These are phyloP conservation scores for Habropoda laboriosa DNA, from an alignment of 1,140 invertebrate genomes.

Conservation along the genomic window DNA sequence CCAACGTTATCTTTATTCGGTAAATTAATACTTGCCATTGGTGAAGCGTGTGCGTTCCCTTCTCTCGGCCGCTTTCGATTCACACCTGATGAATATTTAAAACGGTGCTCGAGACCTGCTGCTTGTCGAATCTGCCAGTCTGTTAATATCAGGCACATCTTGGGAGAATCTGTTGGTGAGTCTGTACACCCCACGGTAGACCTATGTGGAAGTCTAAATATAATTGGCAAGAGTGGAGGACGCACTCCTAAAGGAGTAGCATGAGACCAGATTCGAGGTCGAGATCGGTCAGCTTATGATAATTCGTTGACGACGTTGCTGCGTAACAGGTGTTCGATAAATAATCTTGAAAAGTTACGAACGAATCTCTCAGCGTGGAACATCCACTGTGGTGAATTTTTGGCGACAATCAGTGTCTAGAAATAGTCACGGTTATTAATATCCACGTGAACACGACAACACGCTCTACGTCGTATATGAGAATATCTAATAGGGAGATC, in stretches of 20 bases:
- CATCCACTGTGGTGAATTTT: background rate
- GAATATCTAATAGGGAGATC: background rate
- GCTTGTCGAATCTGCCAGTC: too few relatives aligned
- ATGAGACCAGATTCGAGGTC: background rate
- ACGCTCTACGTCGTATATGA: background rate
- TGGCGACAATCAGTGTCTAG: background rate
- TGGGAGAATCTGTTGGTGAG: too few relatives aligned
- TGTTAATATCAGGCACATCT: too few relatives aligned
- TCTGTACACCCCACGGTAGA: too few relatives aligned
- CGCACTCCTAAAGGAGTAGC: background rate
- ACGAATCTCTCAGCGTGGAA: background rate
- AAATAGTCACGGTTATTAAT: background rate
- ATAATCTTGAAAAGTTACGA: constrained; percentile 3
- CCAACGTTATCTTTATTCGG: constrained; percentile 40
- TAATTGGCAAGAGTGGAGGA: background rate
- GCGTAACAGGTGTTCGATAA: constrained; percentile 31
- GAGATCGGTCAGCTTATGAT: constrained; percentile 36
- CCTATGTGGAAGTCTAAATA: background rate
- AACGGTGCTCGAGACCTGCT: background rate
- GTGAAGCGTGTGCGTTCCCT: background rate
- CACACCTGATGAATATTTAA: constrained; percentile 31
- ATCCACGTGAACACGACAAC: background rate
- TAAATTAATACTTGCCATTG: constrained; percentile 35
- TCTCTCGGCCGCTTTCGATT: background rate
- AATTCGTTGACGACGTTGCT: background rate